phyloP scores from a whole-genome alignment of 2,888 invertebrate genomes.

The Physocephala rufipes region DNA sequence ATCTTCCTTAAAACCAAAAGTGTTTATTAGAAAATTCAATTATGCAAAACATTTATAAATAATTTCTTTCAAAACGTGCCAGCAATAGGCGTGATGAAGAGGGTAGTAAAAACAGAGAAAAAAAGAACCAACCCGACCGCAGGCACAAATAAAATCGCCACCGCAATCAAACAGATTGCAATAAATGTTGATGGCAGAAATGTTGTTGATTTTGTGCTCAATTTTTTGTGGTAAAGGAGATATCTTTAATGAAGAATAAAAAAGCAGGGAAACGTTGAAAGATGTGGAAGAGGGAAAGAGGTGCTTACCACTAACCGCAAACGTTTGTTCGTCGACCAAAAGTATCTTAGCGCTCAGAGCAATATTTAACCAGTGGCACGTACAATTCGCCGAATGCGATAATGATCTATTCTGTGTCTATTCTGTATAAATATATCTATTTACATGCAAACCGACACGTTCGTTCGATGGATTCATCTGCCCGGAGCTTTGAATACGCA shows the following conservation, averaged over 20 bases:
- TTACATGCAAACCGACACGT: not conserved
- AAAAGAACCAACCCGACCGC: slow-evolving; percentile 18
- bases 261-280: not conserved
- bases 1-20: slow-evolving; percentile 1
- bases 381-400: slow-evolving; percentile 19
- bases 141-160: not conserved
- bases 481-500: too few relatives aligned
- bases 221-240: not conserved
- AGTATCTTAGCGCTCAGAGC: not conserved
- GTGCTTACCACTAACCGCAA: not conserved
- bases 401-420: not conserved
- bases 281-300: not conserved
- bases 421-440: too few relatives aligned
- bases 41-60: slow-evolving; percentile 42
- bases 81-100: too few relatives aligned
- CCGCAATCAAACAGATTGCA: not conserved
- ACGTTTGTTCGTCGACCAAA: slow-evolving; percentile 1
- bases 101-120: not conserved
- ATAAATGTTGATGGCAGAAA: not conserved
- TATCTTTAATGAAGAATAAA: not conserved
- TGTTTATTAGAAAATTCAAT: slow-evolving; percentile 38
- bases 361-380: slow-evolving; percentile 28
- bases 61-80: slow-evolving; percentile 38
- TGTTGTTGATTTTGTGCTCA: not conserved
- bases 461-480: too few relatives aligned